These are phyloP conservation scores for Hyalella azteca DNA, from an alignment of 2,888 invertebrate genomes.

Conservation along the genomic window DNA sequence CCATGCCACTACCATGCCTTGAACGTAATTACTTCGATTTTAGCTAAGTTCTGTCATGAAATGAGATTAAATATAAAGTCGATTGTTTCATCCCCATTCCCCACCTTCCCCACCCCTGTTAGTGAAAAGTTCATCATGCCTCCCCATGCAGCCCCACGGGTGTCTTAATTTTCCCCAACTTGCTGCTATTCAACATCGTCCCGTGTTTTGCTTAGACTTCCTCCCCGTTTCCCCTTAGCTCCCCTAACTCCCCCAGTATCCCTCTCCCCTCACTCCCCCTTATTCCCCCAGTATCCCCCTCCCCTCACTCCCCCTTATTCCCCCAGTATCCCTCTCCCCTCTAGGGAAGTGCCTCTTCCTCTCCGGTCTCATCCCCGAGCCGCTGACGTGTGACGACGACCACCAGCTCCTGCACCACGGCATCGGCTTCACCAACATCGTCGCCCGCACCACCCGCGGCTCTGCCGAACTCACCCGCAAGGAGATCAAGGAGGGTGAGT, in stretches of 20 bases:
- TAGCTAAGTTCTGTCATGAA: no score
- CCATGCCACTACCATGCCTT: no score
- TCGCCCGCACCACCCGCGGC: constrained; percentile 91
- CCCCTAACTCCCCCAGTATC: constrained; percentile 11
- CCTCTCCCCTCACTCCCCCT: constrained; percentile 57
- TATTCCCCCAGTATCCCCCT: no score
- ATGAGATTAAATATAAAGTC: no score
- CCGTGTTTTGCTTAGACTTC: neutral
- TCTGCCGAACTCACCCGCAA: constrained; percentile 92
- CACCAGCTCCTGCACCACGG: constrained; percentile 90
- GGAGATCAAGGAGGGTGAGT: constrained; percentile 85
- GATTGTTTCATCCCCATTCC: no score
- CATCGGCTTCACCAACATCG: constrained; percentile 98
- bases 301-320: neutral
- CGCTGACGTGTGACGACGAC: constrained; percentile 96
- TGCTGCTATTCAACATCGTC: neutral
- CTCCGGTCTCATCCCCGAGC: constrained; percentile 93
- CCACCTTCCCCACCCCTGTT: neutral
- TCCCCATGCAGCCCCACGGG: no score
- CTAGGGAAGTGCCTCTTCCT: constrained; percentile 91
- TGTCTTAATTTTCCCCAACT: no score
- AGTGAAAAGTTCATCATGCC: no score
- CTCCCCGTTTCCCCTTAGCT: constrained; percentile 17
- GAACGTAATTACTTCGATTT: no score
- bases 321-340: constrained; percentile 49